phyloP scores from a whole-genome alignment of 2,888 invertebrate species.

The Melolontha melolontha region DNA sequence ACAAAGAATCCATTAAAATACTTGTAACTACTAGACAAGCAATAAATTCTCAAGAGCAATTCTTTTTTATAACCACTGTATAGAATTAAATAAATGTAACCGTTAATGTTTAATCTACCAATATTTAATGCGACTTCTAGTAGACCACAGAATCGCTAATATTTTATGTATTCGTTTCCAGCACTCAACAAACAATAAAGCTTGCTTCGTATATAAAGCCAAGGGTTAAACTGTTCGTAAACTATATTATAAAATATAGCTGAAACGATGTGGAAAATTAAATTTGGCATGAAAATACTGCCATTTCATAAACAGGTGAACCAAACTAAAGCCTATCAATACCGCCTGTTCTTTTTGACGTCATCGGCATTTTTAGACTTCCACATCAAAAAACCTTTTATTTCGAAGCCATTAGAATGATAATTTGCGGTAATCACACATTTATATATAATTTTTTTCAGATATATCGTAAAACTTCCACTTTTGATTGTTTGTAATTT shows the following conservation, averaged over 20 bases:
- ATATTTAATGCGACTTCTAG: too few relatives aligned
- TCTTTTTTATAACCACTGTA: slow-evolving; percentile 21
- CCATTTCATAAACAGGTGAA: slow-evolving; percentile 34
- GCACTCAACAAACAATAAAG: too few relatives aligned
- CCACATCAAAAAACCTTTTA: slow-evolving; percentile 40
- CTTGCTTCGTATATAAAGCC: too few relatives aligned
- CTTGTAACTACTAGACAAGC: slow-evolving; percentile 7
- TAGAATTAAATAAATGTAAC: slow-evolving; percentile 24
- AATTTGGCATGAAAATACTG: slow-evolving; percentile 14
- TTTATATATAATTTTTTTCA: slow-evolving; percentile 11
- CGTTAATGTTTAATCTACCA: not conserved
- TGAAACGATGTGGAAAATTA: slow-evolving; percentile 31
- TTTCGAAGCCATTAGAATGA: slow-evolving; percentile 35
- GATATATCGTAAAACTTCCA: slow-evolving; percentile 12
- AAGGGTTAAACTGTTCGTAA: too few relatives aligned
- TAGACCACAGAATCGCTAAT: too few relatives aligned
- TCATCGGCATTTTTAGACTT: slow-evolving; percentile 38
- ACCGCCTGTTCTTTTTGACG: slow-evolving; percentile 38
- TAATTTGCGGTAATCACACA: slow-evolving; percentile 25
- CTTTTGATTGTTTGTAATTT: slow-evolving; percentile 36
- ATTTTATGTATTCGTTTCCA: too few relatives aligned
- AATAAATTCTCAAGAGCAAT: slow-evolving; percentile 32
- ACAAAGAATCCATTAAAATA: slow-evolving; percentile 33
- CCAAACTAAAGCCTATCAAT: slow-evolving; percentile 8
- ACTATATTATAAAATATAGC: too few relatives aligned